Base-by-base conservation (phyloP, 2,888 invertebrate species). In the Drosophila niveifrons region DNA sequence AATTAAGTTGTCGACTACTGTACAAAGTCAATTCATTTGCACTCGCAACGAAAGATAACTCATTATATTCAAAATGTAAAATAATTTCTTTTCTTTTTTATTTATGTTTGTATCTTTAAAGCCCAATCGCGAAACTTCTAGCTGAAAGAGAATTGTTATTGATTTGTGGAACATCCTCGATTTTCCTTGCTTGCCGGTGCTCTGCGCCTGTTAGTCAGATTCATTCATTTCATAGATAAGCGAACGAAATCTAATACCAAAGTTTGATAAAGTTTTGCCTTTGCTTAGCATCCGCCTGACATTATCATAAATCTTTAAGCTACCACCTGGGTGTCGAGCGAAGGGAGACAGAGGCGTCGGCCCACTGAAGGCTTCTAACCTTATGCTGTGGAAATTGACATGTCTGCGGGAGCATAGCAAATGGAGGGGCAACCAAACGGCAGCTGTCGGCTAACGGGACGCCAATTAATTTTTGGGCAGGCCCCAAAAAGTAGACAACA, bases 271-370 rank as follows among this genome's bases (percentile, higher is more conserved):
- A 85, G 66, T 88, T 83, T 53, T 48, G 41, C 64, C 43, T 57
- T 63, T 59, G 62, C 63, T 64, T 56, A 18, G 64, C 57, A 55
- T 53, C 64, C 51, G 67, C 39, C 55, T 74, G 80, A 71, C 75
- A 85, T 85, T 80, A 82, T 75, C 80, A 88, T 88, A 88, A 88
- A 82, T 83, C 88, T 86, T 88, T 80, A 78, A 80, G 86, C 83
- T 73, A 72, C 55, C 61, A 75, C 70, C 75, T 74, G 63, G 46
- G 28, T 34, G 29, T 46, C 53, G 15, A 47, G 28, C 29, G 47
- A 8, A 13, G 15, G 36, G 11, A 15, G 15, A 31, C 39, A 51
- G 55, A 6, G 34, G 10, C 23, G 34, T 3, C 36, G 11, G 36
- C 3, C n/a, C 36, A 36, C 36, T n/a, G 36, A 6, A n/a, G 36